These are phyloP conservation scores for Podarcis cretensis DNA, from an alignment of 2,113 vertebrate species.

Conservation along the genomic window DNA sequence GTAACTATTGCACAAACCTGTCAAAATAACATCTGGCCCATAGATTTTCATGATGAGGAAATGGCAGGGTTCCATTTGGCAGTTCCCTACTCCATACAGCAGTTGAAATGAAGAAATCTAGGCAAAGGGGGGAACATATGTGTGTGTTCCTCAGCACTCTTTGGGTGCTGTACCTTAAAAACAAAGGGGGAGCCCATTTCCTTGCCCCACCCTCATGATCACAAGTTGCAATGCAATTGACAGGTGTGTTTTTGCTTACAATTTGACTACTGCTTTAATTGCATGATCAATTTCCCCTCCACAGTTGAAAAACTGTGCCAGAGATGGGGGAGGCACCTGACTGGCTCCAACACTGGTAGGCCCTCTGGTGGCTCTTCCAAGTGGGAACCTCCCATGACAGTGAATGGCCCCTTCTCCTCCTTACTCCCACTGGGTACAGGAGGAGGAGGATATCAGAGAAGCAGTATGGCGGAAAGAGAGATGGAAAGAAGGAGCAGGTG, in stretches of 20 bases:
- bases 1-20: background rate
- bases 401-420: background rate
- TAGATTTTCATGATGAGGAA: background rate
- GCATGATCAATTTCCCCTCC: background rate
- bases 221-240: background rate
- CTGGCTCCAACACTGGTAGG: background rate
- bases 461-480: too few species aligned
- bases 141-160: background rate
- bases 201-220: background rate
- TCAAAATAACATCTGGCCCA: slow-evolving; percentile 9
- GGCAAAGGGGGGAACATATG: background rate
- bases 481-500: too few species aligned
- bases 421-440: background rate
- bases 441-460: too few species aligned
- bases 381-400: background rate
- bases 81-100: background rate
- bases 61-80: background rate
- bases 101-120: background rate
- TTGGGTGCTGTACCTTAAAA: background rate
- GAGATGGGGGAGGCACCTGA: background rate
- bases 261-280: background rate
- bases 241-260: background rate
- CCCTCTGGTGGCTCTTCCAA: background rate
- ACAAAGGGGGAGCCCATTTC: background rate
- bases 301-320: background rate